phyloP scores from a whole-genome alignment of 2,797 vertebrate genomes.

The Naso thynnoides region DNA sequence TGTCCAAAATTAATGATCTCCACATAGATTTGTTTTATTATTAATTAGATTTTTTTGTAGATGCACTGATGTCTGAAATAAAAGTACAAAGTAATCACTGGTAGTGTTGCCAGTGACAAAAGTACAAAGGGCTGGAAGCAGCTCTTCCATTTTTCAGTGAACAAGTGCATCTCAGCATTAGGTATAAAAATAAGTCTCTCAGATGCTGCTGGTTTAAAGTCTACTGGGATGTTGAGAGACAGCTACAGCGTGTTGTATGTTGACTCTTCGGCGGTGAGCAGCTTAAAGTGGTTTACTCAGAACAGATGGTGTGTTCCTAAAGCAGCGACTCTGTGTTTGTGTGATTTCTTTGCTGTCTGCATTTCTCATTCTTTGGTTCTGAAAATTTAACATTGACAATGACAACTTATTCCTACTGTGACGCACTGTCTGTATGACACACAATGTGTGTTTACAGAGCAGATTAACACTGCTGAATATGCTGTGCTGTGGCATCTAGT shows the following conservation, averaged over 20 bases:
- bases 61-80: background rate
- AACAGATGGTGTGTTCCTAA: conserved; percentile 24
- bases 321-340: conserved; percentile 16
- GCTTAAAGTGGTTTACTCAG: conserved; percentile 49
- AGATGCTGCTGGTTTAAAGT: conserved; percentile 41
- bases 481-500: background rate
- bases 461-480: conserved; percentile 11
- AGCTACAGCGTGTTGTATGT: conserved; percentile 24
- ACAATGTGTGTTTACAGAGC: conserved; percentile 19
- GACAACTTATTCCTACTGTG: conserved; percentile 16
- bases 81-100: background rate
- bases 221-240: conserved; percentile 37
- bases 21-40: background rate
- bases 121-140: conserved; percentile 11
- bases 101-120: conserved; percentile 13
- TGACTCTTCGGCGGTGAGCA: conserved; percentile 39
- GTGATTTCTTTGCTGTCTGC: conserved; percentile 2
- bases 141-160: conserved; percentile 9
- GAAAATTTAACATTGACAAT: conserved; percentile 28
- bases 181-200: conserved; percentile 34
- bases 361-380: conserved; percentile 22
- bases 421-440: conserved; percentile 12
- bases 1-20: background rate
- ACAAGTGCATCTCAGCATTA: conserved; percentile 17
- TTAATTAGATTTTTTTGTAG: background rate